These are phyloP conservation scores for Balearica regulorum DNA, from an alignment of 2,797 vertebrate species.

Conservation along the genomic window DNA sequence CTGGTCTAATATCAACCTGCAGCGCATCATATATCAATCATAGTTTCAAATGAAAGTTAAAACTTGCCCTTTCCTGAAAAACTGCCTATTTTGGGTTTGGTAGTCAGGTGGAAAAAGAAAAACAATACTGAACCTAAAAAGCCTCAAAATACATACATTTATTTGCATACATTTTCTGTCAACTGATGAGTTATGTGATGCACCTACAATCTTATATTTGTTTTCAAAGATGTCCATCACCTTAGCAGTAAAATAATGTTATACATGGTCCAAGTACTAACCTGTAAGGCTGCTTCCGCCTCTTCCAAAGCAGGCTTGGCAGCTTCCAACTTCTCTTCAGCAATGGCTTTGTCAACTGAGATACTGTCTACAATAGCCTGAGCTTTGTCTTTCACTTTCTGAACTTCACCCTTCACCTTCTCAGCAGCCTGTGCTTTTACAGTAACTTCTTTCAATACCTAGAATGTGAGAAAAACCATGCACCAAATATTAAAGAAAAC, in stretches of 20 bases:
- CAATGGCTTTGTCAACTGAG: conserved; percentile 89
- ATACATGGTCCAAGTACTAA: not conserved
- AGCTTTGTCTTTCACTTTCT: conserved; percentile 97
- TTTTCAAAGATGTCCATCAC: not conserved
- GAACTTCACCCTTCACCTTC: conserved; percentile 90
- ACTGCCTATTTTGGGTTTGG: not conserved
- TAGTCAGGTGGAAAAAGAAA: not conserved
- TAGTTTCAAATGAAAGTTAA: not conserved
- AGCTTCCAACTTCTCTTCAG: conserved; percentile 88
- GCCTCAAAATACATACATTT: not conserved
- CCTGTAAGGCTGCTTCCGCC: conserved; percentile 91
- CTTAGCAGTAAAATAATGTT: not conserved
- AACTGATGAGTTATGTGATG: not conserved
- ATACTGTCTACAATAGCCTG: conserved; percentile 93
- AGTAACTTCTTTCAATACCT: conserved; percentile 95
- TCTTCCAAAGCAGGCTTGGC: conserved; percentile 90
- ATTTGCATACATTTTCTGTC: not conserved
- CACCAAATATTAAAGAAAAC: not conserved
- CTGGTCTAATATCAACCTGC: not conserved
- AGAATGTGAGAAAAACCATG: not conserved
- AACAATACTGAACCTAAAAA: not conserved
- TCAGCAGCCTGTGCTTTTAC: conserved; percentile 94
- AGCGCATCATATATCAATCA: not conserved
- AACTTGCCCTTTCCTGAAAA: not conserved
- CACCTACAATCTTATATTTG: not conserved